Percentiles rank a stretch among this genome's conserved stretches.
Conservation (phyloP, 2,888 invertebrate genomes). For the Oligia strigilis region DNA sequence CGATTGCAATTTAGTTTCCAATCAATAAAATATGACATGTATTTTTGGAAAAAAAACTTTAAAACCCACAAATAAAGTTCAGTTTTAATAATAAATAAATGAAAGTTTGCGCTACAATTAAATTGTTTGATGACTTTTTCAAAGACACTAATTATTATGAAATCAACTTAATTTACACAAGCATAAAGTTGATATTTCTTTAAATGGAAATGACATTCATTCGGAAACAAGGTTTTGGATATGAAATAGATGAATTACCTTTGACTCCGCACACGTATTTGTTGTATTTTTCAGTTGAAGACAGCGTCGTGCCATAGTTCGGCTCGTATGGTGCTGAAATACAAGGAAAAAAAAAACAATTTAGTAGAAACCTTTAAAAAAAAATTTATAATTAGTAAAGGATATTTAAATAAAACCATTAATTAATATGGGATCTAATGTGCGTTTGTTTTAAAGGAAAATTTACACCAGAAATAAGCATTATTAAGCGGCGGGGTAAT, state of each 20-base stretch:
- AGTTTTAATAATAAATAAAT: no score
- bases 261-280: constrained; percentile 98
- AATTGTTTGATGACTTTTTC: not conserved
- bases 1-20: not conserved
- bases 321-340: constrained; percentile 85
- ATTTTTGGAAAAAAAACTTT: not conserved
- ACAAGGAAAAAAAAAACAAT: not conserved
- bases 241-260: constrained; percentile 83
- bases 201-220: not conserved
- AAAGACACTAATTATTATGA: not conserved
- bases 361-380: not conserved
- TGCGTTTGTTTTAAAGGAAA: not conserved
- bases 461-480: not conserved
- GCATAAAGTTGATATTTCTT: not conserved
- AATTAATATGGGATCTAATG: not conserved
- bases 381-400: constrained; percentile 8
- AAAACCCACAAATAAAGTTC: not conserved
- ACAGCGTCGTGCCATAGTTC: constrained; percentile 91
- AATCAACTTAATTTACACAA: not conserved
- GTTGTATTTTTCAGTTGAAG: constrained; percentile 94
- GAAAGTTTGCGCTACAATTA: not conserved
- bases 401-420: constrained; percentile 4
- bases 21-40: not conserved
- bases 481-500: not conserved
- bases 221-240: not conserved